phyloP scores from a whole-genome alignment of 2,113 vertebrate genomes.

The Elaphurus davidianus region DNA sequence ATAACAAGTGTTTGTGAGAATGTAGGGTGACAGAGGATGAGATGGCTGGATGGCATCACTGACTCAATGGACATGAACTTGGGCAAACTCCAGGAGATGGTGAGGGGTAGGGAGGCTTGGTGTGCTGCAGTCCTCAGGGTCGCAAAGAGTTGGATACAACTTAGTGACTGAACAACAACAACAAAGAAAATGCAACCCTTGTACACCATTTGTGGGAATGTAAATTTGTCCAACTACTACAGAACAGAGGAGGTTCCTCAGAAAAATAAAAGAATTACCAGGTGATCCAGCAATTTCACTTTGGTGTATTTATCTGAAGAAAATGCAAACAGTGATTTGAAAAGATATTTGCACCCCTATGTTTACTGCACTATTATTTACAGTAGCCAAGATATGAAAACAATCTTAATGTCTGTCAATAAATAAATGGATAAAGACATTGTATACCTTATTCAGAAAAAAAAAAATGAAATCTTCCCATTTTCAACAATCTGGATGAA shows the following conservation, averaged over 20 bases:
- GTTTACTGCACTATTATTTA: neutral
- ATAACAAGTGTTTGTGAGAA: neutral
- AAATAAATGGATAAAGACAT: neutral
- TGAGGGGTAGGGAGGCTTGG: no score
- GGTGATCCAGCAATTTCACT: neutral
- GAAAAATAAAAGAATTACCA: neutral
- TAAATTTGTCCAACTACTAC: neutral
- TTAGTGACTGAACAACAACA: no score
- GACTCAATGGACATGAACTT: no score
- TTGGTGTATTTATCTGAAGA: neutral
- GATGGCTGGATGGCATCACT: no score
- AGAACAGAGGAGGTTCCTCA: neutral
- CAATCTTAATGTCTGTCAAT: neutral
- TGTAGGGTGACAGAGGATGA: neutral
- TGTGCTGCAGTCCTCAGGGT: no score
- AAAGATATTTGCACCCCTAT: neutral
- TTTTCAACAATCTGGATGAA: neutral
- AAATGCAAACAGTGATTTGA: neutral
- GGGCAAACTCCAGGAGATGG: no score
- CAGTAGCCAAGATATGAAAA: neutral
- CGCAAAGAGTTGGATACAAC: no score
- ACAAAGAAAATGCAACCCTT: neutral
- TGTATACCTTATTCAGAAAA: neutral
- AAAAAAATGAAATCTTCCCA: neutral
- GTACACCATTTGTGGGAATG: neutral